phyloP scores from a whole-genome alignment of 2,888 invertebrate species.

The Cotesia congregata region DNA sequence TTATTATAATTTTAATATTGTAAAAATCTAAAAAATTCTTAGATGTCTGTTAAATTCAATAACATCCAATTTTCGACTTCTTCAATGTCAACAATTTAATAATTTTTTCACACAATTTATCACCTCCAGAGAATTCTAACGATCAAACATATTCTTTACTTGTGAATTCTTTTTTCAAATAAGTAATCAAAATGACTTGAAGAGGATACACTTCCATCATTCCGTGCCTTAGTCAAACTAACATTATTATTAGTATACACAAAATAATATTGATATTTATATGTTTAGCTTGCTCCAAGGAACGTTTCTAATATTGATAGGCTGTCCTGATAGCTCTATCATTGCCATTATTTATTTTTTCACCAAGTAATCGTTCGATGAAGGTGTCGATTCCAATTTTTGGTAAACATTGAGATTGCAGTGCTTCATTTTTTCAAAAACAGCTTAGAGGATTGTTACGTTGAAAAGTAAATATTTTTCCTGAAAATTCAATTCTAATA shows the following conservation, averaged over 20 bases:
- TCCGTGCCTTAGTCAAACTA: conserved; percentile 80
- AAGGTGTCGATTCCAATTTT: conserved; percentile 84
- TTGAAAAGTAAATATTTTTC: conserved; percentile 88
- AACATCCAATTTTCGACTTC: conserved; percentile 75
- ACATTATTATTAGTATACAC: conserved; percentile 85
- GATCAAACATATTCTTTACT: conserved; percentile 85
- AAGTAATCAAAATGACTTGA: conserved; percentile 73
- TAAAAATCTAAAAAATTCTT: too few relatives aligned
- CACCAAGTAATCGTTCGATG: conserved; percentile 84
- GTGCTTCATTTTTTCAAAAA: conserved; percentile 92
- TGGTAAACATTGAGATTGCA: conserved; percentile 91
- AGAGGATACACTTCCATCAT: conserved; percentile 79
- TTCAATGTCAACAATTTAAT: conserved; percentile 81
- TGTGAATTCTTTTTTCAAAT: conserved; percentile 56
- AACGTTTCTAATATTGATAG: conserved; percentile 85
- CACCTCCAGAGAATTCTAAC: conserved; percentile 78
- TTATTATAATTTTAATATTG: too few relatives aligned
- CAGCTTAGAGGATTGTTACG: conserved; percentile 91
- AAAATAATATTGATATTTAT: conserved; percentile 78
- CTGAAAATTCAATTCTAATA: conserved; percentile 84
- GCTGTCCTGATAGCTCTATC: conserved; percentile 90
- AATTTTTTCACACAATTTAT: conserved; percentile 83
- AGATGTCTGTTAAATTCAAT: too few relatives aligned
- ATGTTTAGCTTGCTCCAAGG: conserved; percentile 69
- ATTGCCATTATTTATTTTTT: conserved; percentile 91